Conservation (phyloP, 2,113 vertebrate genomes). For the Leptobrachium leishanense region DNA sequence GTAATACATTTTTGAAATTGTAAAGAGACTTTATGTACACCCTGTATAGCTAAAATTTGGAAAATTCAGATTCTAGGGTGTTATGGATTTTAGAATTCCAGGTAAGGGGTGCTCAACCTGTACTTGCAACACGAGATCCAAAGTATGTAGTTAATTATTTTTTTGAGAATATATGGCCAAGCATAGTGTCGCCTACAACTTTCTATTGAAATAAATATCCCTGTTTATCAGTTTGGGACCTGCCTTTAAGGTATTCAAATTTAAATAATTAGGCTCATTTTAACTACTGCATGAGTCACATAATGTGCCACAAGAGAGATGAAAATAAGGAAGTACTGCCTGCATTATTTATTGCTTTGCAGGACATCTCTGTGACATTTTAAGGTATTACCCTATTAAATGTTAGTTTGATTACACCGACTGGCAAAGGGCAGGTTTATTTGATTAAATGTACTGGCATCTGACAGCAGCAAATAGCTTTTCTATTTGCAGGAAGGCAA, state of each 20-base stretch:
- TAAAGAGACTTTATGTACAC: too few species aligned
- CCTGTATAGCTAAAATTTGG: too few species aligned
- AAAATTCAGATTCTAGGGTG: too few species aligned
- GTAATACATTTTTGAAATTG: too few species aligned
- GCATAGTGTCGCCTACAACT: too few species aligned
- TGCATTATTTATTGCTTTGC: slow-evolving; percentile 28
- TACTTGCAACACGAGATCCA: too few species aligned
- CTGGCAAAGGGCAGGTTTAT: slow-evolving; percentile 17
- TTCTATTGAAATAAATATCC: too few species aligned
- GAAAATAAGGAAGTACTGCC: slow-evolving; percentile 7
- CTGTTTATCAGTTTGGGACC: neutral
- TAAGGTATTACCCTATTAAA: slow-evolving; percentile 32
- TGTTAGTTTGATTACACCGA: slow-evolving; percentile 11
- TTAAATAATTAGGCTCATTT: neutral
- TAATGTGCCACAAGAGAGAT: neutral
- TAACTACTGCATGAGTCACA: neutral
- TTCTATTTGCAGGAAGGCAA: slow-evolving; percentile 38
- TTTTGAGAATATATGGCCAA: too few species aligned
- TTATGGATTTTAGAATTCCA: too few species aligned
- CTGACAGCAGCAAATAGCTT: slow-evolving; percentile 32
- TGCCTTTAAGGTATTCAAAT: neutral
- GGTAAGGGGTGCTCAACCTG: too few species aligned
- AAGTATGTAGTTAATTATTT: too few species aligned
- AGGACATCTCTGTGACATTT: slow-evolving; percentile 30
- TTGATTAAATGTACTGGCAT: slow-evolving; percentile 39